Percentiles rank a stretch among this genome's conserved stretches.
These are phyloP conservation scores for Zygogramma bicolorata DNA, from an alignment of 2,888 invertebrate genomes.

Conservation along the genomic window DNA sequence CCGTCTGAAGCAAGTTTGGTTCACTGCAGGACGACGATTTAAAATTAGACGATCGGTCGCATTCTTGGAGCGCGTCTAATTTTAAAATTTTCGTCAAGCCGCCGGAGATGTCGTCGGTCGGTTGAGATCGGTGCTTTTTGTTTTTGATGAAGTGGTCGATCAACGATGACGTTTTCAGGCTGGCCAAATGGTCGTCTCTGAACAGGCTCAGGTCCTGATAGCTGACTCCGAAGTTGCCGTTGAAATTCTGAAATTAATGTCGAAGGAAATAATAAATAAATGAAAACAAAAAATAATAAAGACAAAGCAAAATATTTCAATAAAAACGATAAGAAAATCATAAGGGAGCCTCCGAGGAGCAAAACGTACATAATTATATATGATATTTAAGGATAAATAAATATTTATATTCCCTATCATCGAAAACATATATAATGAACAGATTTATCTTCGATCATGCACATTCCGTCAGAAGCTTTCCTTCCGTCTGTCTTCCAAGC, in stretches of 20 bases:
- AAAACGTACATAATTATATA: too few relatives aligned
- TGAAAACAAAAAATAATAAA: neutral
- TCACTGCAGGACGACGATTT: conserved; percentile 63
- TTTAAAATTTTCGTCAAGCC: conserved; percentile 52
- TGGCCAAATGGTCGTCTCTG: conserved; percentile 56
- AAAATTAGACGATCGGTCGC: conserved; percentile 56
- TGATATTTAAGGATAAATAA: too few relatives aligned
- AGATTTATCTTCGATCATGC: too few relatives aligned
- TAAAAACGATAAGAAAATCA: too few relatives aligned
- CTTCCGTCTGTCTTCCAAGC: too few relatives aligned
- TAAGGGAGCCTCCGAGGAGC: too few relatives aligned
- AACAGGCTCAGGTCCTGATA: conserved; percentile 64
- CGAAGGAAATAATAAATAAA: neutral
- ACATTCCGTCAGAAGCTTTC: too few relatives aligned
- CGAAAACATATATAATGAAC: too few relatives aligned
- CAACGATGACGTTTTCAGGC: conserved; percentile 54
- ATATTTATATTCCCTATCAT: too few relatives aligned
- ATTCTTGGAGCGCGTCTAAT: conserved; percentile 44
- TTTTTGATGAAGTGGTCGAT: conserved; percentile 59
- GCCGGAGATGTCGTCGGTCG: conserved; percentile 41
- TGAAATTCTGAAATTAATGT: conserved; percentile 57
- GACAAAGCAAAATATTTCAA: neutral
- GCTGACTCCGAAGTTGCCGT: conserved; percentile 64
- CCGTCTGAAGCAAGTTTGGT: conserved; percentile 60
- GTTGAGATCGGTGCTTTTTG: conserved; percentile 47